Conservation (phyloP, 2,797 vertebrate species). For the Micrastur ruficollis region DNA sequence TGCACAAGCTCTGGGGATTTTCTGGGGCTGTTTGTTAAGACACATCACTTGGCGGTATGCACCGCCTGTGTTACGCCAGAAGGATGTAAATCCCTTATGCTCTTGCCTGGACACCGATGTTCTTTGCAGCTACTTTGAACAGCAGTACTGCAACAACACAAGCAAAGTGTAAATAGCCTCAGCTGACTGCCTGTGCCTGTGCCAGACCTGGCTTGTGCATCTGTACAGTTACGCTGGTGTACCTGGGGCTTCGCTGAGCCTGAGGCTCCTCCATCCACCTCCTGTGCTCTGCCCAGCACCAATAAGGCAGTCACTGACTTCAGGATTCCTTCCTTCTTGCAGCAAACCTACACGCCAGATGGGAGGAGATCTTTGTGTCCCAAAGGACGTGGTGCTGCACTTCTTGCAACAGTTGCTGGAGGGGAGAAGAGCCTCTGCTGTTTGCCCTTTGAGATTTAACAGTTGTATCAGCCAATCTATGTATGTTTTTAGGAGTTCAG, state of each 20-base stretch:
- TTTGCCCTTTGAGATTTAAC: not conserved
- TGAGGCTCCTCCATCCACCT: not conserved
- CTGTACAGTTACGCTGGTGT: not conserved
- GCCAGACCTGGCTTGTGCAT: not conserved
- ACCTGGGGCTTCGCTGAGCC: not conserved
- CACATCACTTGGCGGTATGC: not conserved
- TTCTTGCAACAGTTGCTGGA: not conserved
- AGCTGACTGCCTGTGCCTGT: not conserved
- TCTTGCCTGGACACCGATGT: not conserved
- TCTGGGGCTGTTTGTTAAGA: not conserved
- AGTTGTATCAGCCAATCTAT: not conserved
- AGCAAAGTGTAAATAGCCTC: not conserved
- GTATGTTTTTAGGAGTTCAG: not conserved
- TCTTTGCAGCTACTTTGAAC: not conserved
- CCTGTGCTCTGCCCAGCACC: not conserved
- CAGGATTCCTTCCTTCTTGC: not conserved
- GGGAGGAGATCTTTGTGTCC: not conserved
- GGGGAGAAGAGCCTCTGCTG: not conserved
- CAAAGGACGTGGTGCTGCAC: accelerated
- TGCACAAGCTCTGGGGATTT: not conserved
- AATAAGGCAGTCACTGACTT: not conserved
- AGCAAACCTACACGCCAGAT: not conserved
- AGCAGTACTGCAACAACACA: not conserved
- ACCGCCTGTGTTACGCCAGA: not conserved
- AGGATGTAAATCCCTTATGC: not conserved